Base-by-base conservation (phyloP, 1,140 invertebrate species). In the Galendromus occidentalis region DNA sequence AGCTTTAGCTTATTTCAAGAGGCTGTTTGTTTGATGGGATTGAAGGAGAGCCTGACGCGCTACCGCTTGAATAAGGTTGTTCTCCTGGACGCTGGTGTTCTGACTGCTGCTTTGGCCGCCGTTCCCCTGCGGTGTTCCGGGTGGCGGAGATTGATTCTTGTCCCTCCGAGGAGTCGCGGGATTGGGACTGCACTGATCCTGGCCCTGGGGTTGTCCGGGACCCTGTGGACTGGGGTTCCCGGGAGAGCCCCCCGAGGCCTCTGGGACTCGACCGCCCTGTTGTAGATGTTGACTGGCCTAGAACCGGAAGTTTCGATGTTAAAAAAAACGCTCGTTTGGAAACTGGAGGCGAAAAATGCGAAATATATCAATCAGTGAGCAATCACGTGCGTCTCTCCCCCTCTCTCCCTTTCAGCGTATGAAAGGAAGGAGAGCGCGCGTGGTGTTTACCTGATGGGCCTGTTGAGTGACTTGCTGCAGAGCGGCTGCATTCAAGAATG, bases 151-250 rank as follows among this genome's bases (percentile, higher is more conserved):
- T 33, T 59, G 51, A 33, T 59, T 22, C 51, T 59, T 59, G 51
- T 59, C 51, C 51, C 51, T 59, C 51, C 51, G 51, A 25, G 51
- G 51, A 14, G 51, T 59, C 51, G 51, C 51, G 51, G 51, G 51
- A 59, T 59, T 59, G 51, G 51, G 51, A 59, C 51, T 59, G 51
- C 51, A 59, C 51, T 59, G 51, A 33, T 59, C 51, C 51, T 59
- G 51, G 14, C 17, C 51, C 51, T 25, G 25, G 14, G 51, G 51
- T 25, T 14, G 25, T 33, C 51, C 51, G 25, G 51, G 51, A 33
- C 51, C 51, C 51, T 25, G 25, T 59, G 51, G 51, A 59, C 51
- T 59, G 51, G 51, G 51, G 20, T 59, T 59, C 51, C 51, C 51
- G 25, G 51, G 51, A 59, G 51, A 59, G 51, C 33, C 51, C 33